These are phyloP conservation scores for Lanius ludovicianus DNA, from an alignment of 2,113 vertebrate species.

Conservation along the genomic window DNA sequence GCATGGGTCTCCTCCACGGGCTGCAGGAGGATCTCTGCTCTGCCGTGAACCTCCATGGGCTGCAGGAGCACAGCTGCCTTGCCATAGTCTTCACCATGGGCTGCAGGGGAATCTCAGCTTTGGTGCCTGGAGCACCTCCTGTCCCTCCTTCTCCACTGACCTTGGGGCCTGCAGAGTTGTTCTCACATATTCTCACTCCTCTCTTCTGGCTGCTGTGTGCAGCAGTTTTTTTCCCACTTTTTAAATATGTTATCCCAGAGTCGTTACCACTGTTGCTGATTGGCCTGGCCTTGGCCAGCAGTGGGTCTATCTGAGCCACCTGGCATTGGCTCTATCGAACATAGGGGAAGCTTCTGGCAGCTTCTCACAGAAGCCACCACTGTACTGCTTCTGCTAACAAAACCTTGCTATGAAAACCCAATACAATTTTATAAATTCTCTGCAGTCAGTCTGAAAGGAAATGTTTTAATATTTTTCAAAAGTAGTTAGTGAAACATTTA, in stretches of 20 bases:
- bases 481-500: not conserved
- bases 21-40: not conserved
- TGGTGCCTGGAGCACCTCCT: not conserved
- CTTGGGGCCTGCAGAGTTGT: not conserved
- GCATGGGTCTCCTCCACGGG: not conserved
- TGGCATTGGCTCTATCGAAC: not conserved
- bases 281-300: not conserved
- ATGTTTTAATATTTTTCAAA: not conserved
- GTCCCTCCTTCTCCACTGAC: not conserved
- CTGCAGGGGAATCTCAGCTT: not conserved
- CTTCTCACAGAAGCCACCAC: not conserved
- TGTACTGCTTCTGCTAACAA: not conserved
- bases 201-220: not conserved
- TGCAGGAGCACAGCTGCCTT: not conserved
- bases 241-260: not conserved
- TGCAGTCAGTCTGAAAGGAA: not conserved
- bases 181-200: not conserved
- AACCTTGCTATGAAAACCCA: not conserved
- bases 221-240: not conserved
- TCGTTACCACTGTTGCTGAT: not conserved
- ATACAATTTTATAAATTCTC: not conserved
- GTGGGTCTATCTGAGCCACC: not conserved
- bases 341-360: not conserved
- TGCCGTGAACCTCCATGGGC: not conserved
- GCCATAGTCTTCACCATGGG: not conserved